Base-by-base conservation (phyloP, 2,888 invertebrate genomes). In the Athalia cordata region DNA sequence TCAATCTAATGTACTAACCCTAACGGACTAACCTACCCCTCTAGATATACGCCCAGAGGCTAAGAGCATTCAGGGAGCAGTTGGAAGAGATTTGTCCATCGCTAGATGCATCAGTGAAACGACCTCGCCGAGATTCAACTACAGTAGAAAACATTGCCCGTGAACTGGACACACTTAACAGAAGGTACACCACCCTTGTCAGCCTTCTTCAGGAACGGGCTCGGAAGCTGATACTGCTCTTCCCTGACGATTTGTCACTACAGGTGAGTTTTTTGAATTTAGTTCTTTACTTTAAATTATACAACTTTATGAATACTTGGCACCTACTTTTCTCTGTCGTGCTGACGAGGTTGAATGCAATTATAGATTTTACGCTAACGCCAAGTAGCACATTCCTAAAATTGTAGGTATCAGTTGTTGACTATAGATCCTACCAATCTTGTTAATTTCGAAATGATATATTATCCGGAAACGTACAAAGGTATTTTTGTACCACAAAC, bases 1-100 rank as follows among this genome's bases (percentile, higher is more conserved):
- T 57, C 80, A 80, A 82, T 86, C 89, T 90, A 91, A 91, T 87
- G 79, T 81, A 91, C 90, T 89, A 90, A 88, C 90, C 90, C 91
- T 92, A 92, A 91, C 91, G 87, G 87, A 91, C 91, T 93, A 93
- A 93, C 93, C 91, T 91, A 90, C 91, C 89, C 92, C 91, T 90
- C 85, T 94, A 97, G 97, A 96, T 96, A 89, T 96, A 96, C 93
- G 95, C 96, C 90, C 94, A 95, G 89, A 94, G 96, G 88, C 94
- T 97, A 90, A 95, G 95, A 91, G 94, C 95, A 82, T 98, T 96
- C 92, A 93, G 94, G 81, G 96, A 96, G 91, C 93, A 97, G 82
- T 94, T 97, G 90, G 95, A 95, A 87, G 96, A 96, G 86, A 93
- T 95, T 75, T 96, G 96, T 87, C 96, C 96, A 3, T 96, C 95